These are phyloP conservation scores for Ictalurus furcatus DNA, from an alignment of 2,113 vertebrate genomes.

Conservation along the genomic window DNA sequence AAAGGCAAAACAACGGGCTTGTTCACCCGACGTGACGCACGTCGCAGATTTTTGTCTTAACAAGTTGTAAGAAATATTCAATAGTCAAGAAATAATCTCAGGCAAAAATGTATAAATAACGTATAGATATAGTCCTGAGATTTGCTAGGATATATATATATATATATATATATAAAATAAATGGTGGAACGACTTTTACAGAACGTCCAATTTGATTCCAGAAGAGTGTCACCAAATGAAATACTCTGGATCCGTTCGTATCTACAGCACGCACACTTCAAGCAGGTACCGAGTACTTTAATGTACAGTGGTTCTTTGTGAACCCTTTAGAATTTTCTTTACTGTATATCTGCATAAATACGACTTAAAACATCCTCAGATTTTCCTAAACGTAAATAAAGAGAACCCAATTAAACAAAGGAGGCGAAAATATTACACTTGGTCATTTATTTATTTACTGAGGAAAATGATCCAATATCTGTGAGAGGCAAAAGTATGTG, in stretches of 20 bases:
- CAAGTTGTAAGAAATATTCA: slow-evolving; percentile 8
- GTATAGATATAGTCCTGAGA: background rate
- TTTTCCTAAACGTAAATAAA: no score
- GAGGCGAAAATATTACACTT: no score
- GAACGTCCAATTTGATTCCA: background rate
- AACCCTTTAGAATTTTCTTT: no score
- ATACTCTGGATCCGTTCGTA: background rate
- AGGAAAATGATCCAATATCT: no score
- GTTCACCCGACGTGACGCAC: slow-evolving; percentile 1
- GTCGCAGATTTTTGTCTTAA: slow-evolving; percentile 34
- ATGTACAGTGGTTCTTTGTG: no score
- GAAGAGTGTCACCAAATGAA: background rate
- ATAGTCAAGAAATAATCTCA: slow-evolving; percentile 25
- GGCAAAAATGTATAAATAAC: background rate
- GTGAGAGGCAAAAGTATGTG: no score
- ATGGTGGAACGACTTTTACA: background rate
- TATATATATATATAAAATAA: no score
- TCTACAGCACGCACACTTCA: background rate
- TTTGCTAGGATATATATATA: no score
- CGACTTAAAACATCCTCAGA: no score
- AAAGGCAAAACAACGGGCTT: slow-evolving; percentile 28
- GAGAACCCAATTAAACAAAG: no score
- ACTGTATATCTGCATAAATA: no score
- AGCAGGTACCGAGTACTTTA: background rate
- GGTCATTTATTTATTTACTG: no score